Base-by-base conservation (phyloP, 2,113 vertebrate species). In the Capra hircus region DNA sequence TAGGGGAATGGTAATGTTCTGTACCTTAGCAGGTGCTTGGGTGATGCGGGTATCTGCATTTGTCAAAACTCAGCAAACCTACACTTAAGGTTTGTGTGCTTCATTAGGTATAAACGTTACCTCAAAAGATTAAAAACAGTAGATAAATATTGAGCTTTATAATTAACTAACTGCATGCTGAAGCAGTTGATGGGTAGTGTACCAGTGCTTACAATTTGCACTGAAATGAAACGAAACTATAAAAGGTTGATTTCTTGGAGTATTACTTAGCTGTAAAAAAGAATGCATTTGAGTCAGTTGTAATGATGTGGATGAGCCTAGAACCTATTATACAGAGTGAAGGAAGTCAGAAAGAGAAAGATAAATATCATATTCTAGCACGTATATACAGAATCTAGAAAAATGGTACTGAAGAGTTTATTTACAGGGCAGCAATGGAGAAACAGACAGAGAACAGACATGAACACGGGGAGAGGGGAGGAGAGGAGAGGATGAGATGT, bases 1-100 rank as follows among this genome's bases (percentile, higher is more conserved):
- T 8, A 12, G 43, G 43, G 4, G 9, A 40, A n/a, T 21, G 19
- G 53, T 14, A 17, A 23, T 4, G 12, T 48, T 62, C n/a, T 19
- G 3, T 7, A 2, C 36, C 80, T 50, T 3, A 13, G 1, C 2
- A 2, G 27, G 55, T 57, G 4, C 16, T 43, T 62, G 6, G 6
- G 10, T 13, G 19, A 43, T 48, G 17, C 12, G 16, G 59, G 45
- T 33, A 4, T 4, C 23, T 2, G 12, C 50, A 10, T 83, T 53
- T 78, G 27, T 48, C 83, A 33, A 57, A 30, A 30, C 62, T 90
- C 48, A 43, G 33, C 15, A 33, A 6, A 17, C 0, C 13, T 3
- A 14, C 16, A 7, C 5, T 40, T n/a, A 10, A 23, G 27, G 21
- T 71, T 48, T 36, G 13, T 30, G 27, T 53, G 55, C 48, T 86